Evolutionary conservation across 2,888 invertebrate genomes (phyloP), one percentile per base, ranked within the genome.

Genomic region (Caenorhabditis sp.): DNA sequence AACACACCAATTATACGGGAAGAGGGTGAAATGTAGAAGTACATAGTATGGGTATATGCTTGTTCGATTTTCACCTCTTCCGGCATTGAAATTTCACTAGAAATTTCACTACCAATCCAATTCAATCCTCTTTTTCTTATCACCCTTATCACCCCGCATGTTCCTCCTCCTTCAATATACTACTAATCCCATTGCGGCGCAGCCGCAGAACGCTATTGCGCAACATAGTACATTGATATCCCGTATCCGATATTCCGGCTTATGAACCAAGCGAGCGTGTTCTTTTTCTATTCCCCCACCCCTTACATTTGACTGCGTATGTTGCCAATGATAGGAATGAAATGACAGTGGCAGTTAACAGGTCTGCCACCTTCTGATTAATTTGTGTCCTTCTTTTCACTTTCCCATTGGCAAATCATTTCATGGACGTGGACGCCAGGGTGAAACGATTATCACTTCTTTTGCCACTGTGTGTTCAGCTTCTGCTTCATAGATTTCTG

Each of bases 231-330:
- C n/a, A 26, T 8, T 26, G 55, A 26, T 56, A 56, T 28, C 26
- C 76, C 67, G 68, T 76, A 76, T 28, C 26, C 76, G 76, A 76
- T 76, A 76, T 76, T 76, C 76, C 76, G 67, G 76, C 67, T 76
- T 76, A 18, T 65, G 26, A 5, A 5, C 28, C 64, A 5, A 4
- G 1, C 24, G 13, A 24, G 6, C 53, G 13, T 47, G 47, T 47
- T 47, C 18, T 18, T 13, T 40, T 40, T 15, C 32, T 32, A 6
- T 32, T 9, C 32, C n/a, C n/a, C n/a, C n/a, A n/a, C n/a, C n/a
- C n/a, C n/a, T n/a, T n/a, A n/a, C n/a, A 9, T 32, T 4, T 32
- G 32, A 6, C 5, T 32, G 32, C 9, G 13, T 9, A 9, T 35
- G 60, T 37, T 37, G 24, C 61, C 47, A 47, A 62, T 62, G 6